Evolutionary conservation across 2,113 vertebrate genomes (phyloP).

Genomic region (Mus pahari): DNA sequence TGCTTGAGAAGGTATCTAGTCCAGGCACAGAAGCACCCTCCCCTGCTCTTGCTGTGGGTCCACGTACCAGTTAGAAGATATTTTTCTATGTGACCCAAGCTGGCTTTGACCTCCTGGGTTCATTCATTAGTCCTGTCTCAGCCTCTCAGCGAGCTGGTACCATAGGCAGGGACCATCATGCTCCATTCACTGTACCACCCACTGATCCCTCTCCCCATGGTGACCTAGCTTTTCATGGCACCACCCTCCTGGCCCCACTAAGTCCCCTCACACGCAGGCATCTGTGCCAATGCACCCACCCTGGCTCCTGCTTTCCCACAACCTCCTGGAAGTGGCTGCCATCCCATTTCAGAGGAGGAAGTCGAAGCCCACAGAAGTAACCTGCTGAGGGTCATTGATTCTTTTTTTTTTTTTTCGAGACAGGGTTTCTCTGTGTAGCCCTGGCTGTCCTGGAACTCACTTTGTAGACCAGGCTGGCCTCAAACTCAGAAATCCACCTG

Average conservation of each 20-base stretch:
- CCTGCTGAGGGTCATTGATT: background rate
- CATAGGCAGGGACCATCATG: background rate
- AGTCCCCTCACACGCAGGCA: background rate
- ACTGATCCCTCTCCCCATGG: background rate
- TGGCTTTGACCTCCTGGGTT: background rate
- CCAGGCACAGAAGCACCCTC: background rate
- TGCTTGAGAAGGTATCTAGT: background rate
- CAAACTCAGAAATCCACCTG: too few species aligned
- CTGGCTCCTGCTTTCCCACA: background rate
- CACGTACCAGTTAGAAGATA: background rate
- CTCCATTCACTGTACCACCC: background rate
- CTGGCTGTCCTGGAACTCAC: too few species aligned
- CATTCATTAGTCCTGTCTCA: background rate
- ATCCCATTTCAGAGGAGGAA: background rate
- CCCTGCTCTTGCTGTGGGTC: background rate
- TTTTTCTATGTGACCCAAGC: background rate
- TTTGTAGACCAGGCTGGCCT: too few species aligned
- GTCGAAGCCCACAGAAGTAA: background rate
- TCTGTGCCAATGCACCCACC: background rate
- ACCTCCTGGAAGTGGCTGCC: background rate
- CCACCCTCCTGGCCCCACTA: background rate
- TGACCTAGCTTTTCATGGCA: background rate
- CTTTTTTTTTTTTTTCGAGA: too few species aligned
- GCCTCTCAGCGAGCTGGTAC: background rate
- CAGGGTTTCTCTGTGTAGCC: too few species aligned